phyloP scores from a whole-genome alignment of 2,888 invertebrate genomes.

The Anticlea derivata region DNA sequence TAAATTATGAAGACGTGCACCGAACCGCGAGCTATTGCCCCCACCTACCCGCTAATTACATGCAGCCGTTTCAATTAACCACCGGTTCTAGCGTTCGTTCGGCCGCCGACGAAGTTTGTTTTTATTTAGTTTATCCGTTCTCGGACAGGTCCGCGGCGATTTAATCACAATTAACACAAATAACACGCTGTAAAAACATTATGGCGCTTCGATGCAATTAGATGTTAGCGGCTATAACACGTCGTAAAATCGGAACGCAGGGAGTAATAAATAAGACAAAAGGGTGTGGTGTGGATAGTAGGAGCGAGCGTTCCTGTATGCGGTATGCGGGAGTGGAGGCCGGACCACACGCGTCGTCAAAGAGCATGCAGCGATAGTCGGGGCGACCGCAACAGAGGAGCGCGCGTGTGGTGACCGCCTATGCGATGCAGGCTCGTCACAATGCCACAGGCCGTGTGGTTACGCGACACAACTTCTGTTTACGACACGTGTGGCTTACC shows the following conservation, averaged over 20 bases:
- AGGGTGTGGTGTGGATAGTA: conserved; percentile 39
- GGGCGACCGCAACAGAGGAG: conserved; percentile 56
- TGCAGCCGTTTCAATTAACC: conserved; percentile 75
- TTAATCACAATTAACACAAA: conserved; percentile 58
- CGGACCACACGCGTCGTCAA: conserved; percentile 55
- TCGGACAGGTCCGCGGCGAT: conserved; percentile 49
- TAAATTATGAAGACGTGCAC: conserved; percentile 79
- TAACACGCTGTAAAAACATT: conserved; percentile 49
- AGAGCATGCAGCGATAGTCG: conserved; percentile 41
- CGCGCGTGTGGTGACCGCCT: conserved; percentile 47
- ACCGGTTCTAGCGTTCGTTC: conserved; percentile 50
- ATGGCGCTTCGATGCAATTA: conserved; percentile 55
- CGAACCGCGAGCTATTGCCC: conserved; percentile 67
- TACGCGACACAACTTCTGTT: conserved; percentile 46
- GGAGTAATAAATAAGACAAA: conserved; percentile 51
- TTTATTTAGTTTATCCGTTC: conserved; percentile 51
- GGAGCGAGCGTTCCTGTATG: conserved; percentile 21
- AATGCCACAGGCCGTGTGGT: conserved; percentile 42
- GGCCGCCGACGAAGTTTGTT: conserved; percentile 46
- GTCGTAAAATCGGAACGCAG: conserved; percentile 55
- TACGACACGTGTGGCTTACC: conserved; percentile 42
- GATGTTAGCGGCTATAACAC: conserved; percentile 54
- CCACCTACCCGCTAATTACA: conserved; percentile 74
- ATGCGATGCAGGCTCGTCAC: conserved; percentile 44
- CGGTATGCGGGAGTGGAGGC: conserved; percentile 38